Evolutionary conservation across 2,888 invertebrate genomes (phyloP), one percentile per base, ranked within the genome.

Genomic region (Chymomyza procnemis): DNA sequence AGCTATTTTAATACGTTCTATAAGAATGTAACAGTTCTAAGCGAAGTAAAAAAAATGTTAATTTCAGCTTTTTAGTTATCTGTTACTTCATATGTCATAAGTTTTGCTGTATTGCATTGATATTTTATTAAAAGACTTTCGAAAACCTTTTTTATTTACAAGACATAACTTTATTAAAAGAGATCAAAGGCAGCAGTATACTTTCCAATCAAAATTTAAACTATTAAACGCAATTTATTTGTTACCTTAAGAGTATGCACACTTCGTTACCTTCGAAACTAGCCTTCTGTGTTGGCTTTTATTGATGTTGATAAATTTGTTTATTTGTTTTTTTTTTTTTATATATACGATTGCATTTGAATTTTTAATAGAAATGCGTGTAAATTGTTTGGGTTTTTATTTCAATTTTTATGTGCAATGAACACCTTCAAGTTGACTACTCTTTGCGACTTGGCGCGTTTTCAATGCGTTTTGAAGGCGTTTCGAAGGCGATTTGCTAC

Each of bases 321-420:
- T 26, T 59, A 4, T 47, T 12, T 63, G 62, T 70, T 18, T 50
- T 50, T 18, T 54, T 9, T 21, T 54, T n/a, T n/a, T n/a, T n/a
- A n/a, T n/a, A n/a, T n/a, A n/a, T n/a, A n/a, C 55, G 68, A 55
- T 83, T 67, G 80, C 71, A 71, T 75, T 72, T 74, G 85, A 76
- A 80, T 85, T 64, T 48, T 67, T 82, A 80, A 73, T 79, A 79
- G 77, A 77, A 81, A 74, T 69, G 54, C 54, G 54, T 67, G 30
- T 65, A 68, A 46, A 70, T 64, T 19, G 46, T 21, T 47, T n/a
- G 34, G 16, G 34, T 16, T 18, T 16, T 16, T 19, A 26, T 26
- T 6, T 26, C 8, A n/a, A 26, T 26, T 19, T 19, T 50, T 8
- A 19, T 55, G 21, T 69, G 62, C 68, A 68, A 68, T 69, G 61